Conservation (phyloP, 2,888 invertebrate genomes). For the Euphydryas editha region DNA sequence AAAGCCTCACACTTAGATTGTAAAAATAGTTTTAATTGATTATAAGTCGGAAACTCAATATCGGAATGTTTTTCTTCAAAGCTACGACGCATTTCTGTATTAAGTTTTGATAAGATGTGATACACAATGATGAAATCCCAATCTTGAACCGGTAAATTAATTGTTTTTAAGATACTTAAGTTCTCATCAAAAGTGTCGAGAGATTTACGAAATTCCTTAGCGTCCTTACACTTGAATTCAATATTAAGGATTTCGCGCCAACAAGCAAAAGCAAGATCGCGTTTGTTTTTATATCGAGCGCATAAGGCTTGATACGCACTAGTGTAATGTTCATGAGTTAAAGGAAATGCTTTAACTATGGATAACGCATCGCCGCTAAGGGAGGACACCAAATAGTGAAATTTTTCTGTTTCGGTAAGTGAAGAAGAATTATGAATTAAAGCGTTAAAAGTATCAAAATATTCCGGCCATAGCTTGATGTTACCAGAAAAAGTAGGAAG, state of each 20-base stretch:
- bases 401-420: slow-evolving; percentile 8
- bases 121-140: slow-evolving; percentile 32
- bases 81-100: slow-evolving; percentile 26
- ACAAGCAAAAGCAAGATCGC: slow-evolving; percentile 33
- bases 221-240: slow-evolving; percentile 20
- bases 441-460: slow-evolving; percentile 2
- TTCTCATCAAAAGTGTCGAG: slow-evolving; percentile 33
- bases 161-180: slow-evolving; percentile 28
- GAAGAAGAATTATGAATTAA: slow-evolving; percentile 17
- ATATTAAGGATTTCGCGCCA: slow-evolving; percentile 33
- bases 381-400: not conserved
- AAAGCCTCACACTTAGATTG: no score
- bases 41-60: no score
- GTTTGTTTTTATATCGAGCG: slow-evolving; percentile 15
- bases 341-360: not conserved
- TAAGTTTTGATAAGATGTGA: slow-evolving; percentile 28
- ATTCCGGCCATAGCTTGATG: slow-evolving; percentile 11
- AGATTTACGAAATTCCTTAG: slow-evolving; percentile 19
- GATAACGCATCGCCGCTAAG: not conserved
- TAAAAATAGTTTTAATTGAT: no score
- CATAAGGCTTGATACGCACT: not conserved
- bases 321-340: not conserved
- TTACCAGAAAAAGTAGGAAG: slow-evolving; percentile 8
- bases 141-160: slow-evolving; percentile 21
- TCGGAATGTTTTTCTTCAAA: slow-evolving; percentile 20